Base-by-base conservation (phyloP, 2,888 invertebrate genomes). In the Seira ritae region DNA sequence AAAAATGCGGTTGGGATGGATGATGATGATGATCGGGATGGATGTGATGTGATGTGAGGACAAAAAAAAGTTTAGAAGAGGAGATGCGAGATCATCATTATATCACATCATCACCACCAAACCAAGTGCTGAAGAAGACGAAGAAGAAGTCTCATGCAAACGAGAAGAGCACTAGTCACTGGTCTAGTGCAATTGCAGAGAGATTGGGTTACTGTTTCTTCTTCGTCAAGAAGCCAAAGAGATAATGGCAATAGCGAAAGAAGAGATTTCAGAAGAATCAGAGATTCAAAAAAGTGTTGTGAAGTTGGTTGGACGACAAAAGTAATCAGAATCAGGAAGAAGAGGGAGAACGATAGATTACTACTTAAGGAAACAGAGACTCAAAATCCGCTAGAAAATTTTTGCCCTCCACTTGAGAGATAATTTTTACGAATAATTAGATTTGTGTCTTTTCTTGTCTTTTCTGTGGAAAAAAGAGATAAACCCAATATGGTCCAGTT, bases 241-340 rank as follows among this genome's bases (percentile, higher is more conserved):
- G 17, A 55, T 55, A 8, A 55, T 55, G 17, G 55, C 6, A 8
- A 55, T 55, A 15, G 6, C 42, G 6, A 42, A 6, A 42, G 42
- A 42, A 6, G 42, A 42, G 42, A n/a, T n/a, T n/a, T n/a, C n/a
- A n/a, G n/a, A n/a, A n/a, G n/a, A n/a, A n/a, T 31, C 31, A 31
- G 31, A 31, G 31, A 31, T 8, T 4, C 31, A 8, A 31, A 31
- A 31, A n/a, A n/a, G n/a, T n/a, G n/a, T n/a, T n/a, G n/a, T 31
- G 31, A 8, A 31, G n/a, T n/a, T n/a, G n/a, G n/a, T 12, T 6
- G 55, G 15, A 55, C 55, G 55, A 55, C 55, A 55, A 55, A 8
- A 55, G 55, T 55, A 55, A 55, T 2, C 8, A n/a, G n/a, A 31
- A 31, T 55, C 55, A 55, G 55, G 55, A 55, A 55, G 55, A 55